Base-by-base conservation (phyloP, 2,888 invertebrate genomes). In the Erpobdella octoculata region DNA sequence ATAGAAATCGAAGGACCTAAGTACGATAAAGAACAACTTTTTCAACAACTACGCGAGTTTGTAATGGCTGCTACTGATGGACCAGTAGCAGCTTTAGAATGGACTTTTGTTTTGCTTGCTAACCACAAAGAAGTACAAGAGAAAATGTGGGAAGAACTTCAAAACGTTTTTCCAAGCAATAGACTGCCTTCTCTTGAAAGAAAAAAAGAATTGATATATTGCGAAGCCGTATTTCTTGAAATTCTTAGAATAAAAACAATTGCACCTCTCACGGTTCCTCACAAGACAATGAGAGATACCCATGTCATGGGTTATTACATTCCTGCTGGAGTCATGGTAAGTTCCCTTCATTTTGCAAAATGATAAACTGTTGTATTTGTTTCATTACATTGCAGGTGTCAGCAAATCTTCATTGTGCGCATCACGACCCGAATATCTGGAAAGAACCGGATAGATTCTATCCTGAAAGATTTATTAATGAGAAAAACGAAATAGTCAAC, bases 61-160 rank as follows among this genome's bases (percentile, higher is more conserved):
- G 59, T 71, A 37, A 25, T 74, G 3, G 74, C 70, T 28, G 74
- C 72, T 1, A 35, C 70, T 2, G 74, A 74, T 33, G 72, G 72
- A 21, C 72, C 69, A 1, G 31, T 64, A 46, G 67, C 70, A n/a
- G 48, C 67, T 12, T 25, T 72, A 6, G 31, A 53, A 25, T 74
- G 74, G 74, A 36, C 38, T 15, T 21, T 74, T 1, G 64, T 62
- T 31, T 53, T 68, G 46, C 70, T 74, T 2, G 70, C 65, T 15
- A 37, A 70, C 21, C 53, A 70, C 48, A 70, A 38, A 8, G 62
- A 74, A 28, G 68, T 74, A 5, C 74, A 74, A 38, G 35, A 37
- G 2, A 61, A 59, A 59, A 69, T 73, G 46, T 72, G 64, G 3
- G 21, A 70, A 25, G 74, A 74, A 31, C 18, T 74, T 15, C 72